Percentiles rank a stretch among this genome's conserved stretches.
Evolutionary conservation across 2,113 vertebrate genomes (phyloP).

Genomic region (Laterallus jamaicensis): DNA sequence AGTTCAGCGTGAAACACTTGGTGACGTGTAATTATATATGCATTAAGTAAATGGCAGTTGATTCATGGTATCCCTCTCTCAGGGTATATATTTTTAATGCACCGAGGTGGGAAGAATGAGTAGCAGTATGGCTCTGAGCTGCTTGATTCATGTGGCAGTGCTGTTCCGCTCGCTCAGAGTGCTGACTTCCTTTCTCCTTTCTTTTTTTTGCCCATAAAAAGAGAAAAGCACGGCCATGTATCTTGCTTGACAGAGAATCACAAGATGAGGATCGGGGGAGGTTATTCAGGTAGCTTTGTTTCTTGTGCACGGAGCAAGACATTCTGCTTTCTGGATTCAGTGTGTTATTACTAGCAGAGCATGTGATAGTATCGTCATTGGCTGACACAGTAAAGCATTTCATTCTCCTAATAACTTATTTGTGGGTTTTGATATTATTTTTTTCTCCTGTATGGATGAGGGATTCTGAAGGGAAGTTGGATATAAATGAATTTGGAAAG

Average conservation of each 20-base stretch:
- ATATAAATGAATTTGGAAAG: not conserved
- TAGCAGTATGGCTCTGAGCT: not conserved
- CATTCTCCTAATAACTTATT: not conserved
- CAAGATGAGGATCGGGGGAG: not conserved
- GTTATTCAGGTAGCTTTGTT: constrained; percentile 38
- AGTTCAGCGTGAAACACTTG: not conserved
- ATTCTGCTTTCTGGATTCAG: constrained; percentile 49
- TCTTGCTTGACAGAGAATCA: constrained; percentile 47
- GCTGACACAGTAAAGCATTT: not conserved
- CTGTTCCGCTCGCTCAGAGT: not conserved
- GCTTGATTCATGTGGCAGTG: constrained; percentile 17
- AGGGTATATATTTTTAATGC: not conserved
- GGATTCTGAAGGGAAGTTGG: not conserved
- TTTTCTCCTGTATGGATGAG: not conserved
- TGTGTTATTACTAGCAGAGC: not conserved
- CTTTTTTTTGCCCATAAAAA: constrained; percentile 78
- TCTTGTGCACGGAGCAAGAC: not conserved
- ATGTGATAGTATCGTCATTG: not conserved
- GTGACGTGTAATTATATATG: not conserved
- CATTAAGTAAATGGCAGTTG: not conserved
- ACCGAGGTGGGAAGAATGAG: not conserved
- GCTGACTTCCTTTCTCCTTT: constrained; percentile 70
- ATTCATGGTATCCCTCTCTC: not conserved
- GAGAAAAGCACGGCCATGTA: constrained; percentile 70
- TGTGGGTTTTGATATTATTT: no score